phyloP scores from a whole-genome alignment of 2,113 vertebrate genomes.

The Callithrix jacchus region DNA sequence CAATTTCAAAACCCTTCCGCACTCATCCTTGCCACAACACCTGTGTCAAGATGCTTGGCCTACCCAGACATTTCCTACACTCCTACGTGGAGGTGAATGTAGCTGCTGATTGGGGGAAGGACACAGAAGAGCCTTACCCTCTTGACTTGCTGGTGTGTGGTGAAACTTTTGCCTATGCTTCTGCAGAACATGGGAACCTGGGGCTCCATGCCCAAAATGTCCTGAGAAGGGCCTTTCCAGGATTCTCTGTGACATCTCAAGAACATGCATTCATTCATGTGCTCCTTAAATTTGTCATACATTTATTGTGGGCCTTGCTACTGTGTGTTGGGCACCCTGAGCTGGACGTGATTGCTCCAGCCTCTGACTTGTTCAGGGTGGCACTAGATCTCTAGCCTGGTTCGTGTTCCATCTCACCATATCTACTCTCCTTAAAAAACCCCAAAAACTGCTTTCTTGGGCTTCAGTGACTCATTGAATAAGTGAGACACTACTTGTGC shows the following conservation, averaged over 20 bases:
- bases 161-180: neutral
- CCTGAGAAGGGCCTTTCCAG: neutral
- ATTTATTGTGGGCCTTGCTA: neutral
- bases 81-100: neutral
- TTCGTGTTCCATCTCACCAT: neutral
- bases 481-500: neutral
- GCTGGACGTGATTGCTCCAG: neutral
- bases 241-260: neutral
- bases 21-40: neutral
- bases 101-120: neutral
- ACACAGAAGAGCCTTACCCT: neutral
- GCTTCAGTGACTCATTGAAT: neutral
- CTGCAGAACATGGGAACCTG: no score
- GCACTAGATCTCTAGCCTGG: neutral
- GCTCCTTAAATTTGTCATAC: neutral
- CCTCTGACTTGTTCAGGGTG: neutral
- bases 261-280: fast-evolving
- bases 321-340: neutral
- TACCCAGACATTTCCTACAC: neutral
- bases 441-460: neutral
- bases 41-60: neutral
- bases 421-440: neutral
- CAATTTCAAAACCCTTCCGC: neutral
- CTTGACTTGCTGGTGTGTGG: neutral
- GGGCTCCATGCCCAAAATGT: neutral